Percentiles rank a stretch among this genome's conserved stretches.
phyloP scores from a whole-genome alignment of 2,888 invertebrate species.

The Hydroisotoma schaefferi region DNA sequence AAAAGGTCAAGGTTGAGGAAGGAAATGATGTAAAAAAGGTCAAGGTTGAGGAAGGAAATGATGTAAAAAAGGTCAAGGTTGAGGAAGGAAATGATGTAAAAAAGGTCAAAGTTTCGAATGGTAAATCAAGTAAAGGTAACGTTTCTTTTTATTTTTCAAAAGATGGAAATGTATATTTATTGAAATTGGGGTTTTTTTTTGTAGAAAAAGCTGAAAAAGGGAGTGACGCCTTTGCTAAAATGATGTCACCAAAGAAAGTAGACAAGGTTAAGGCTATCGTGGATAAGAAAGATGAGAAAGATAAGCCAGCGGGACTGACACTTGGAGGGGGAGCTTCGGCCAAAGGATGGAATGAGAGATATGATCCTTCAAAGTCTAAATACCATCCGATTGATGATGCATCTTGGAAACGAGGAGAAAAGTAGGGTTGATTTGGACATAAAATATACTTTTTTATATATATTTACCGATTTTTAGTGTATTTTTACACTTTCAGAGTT shows the following conservation, averaged over 20 bases:
- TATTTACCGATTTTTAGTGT: not conserved
- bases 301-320: constrained; percentile 18
- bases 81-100: constrained; percentile 2
- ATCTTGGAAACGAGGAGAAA: constrained; percentile 70
- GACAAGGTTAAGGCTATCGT: constrained; percentile 12
- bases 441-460: not conserved
- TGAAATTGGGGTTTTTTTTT: no score
- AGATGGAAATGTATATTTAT: no score
- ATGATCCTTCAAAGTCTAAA: constrained; percentile 66
- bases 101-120: constrained; percentile 3
- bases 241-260: constrained; percentile 19
- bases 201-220: no score
- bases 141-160: no score
- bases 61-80: constrained; percentile 4
- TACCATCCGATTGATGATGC: constrained; percentile 83
- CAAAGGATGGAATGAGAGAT: constrained; percentile 54
- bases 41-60: not conserved
- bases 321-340: constrained; percentile 8
- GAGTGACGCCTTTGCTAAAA: no score
- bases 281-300: constrained; percentile 10
- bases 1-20: not conserved
- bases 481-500: constrained; percentile 63
- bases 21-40: not conserved
- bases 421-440: constrained; percentile 53
- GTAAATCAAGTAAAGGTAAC: no score